phyloP scores from a whole-genome alignment of 2,797 vertebrate genomes.

The Tapirus indicus region DNA sequence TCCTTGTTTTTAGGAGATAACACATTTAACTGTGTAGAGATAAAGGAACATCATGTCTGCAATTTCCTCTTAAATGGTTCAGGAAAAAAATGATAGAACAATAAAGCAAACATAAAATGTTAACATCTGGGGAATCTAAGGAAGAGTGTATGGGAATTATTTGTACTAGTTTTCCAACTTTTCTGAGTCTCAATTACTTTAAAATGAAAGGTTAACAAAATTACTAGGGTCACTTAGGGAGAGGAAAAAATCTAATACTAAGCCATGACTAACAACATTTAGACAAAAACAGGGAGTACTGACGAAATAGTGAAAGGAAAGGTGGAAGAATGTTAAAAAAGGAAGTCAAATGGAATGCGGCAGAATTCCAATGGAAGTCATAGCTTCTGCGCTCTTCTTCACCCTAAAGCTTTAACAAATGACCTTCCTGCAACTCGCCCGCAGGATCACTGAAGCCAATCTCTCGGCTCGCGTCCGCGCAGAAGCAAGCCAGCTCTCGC shows the following conservation, averaged over 20 bases:
- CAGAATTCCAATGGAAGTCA: neutral
- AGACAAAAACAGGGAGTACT: neutral
- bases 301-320: neutral
- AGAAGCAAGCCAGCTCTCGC: rapidly evolving
- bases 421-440: rapidly evolving
- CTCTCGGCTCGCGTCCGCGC: rapidly evolving
- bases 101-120: neutral
- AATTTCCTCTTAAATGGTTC: neutral
- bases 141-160: neutral
- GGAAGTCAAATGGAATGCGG: neutral
- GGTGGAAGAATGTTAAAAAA: neutral
- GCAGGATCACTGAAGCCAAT: rapidly evolving
- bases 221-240: neutral
- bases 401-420: neutral
- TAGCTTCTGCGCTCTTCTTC: neutral
- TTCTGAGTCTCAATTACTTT: neutral
- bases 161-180: neutral
- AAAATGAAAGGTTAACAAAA: slow-evolving; percentile 4
- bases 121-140: neutral
- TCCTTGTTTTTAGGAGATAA: neutral
- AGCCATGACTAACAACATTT: neutral
- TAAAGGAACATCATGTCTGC: neutral
- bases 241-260: neutral
- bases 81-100: neutral
- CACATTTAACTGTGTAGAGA: neutral